A percentile compares a stretch with the other conserved stretches of the same genome.
Conservation (phyloP, 2,113 vertebrate genomes). For the Spea bombifrons region DNA sequence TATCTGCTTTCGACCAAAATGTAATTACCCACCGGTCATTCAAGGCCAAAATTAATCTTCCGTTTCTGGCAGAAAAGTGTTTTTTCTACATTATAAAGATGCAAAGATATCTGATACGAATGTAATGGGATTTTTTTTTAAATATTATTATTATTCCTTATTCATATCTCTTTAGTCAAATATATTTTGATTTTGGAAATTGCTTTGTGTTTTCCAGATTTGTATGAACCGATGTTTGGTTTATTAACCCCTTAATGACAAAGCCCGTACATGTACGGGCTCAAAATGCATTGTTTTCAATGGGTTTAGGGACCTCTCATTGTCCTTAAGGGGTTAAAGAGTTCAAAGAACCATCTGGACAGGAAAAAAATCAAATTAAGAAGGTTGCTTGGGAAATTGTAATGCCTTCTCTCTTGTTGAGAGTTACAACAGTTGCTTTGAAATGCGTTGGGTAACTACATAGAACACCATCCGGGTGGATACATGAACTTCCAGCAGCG, state of each 20-base stretch:
- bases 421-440: no score
- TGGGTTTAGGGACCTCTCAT: no score
- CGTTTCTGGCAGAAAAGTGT: conserved; percentile 22
- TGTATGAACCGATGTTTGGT: neutral
- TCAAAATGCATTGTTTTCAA: no score
- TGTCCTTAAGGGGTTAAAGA: no score
- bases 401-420: neutral
- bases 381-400: neutral
- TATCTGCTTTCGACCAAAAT: conserved; percentile 42
- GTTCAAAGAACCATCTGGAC: neutral
- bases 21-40: conserved; percentile 38
- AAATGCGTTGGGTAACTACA: no score
- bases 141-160: neutral
- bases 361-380: neutral
- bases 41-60: conserved; percentile 16
- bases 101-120: conserved; percentile 15
- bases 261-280: no score
- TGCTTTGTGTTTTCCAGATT: neutral
- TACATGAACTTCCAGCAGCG: no score
- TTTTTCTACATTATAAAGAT: conserved; percentile 30
- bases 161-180: neutral
- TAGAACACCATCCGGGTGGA: no score
- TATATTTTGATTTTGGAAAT: neutral
- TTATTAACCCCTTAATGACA: no score
- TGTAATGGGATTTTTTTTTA: neutral